These are phyloP conservation scores for Oscheius myriophilus DNA, from an alignment of 2,888 invertebrate genomes.

Conservation along the genomic window DNA sequence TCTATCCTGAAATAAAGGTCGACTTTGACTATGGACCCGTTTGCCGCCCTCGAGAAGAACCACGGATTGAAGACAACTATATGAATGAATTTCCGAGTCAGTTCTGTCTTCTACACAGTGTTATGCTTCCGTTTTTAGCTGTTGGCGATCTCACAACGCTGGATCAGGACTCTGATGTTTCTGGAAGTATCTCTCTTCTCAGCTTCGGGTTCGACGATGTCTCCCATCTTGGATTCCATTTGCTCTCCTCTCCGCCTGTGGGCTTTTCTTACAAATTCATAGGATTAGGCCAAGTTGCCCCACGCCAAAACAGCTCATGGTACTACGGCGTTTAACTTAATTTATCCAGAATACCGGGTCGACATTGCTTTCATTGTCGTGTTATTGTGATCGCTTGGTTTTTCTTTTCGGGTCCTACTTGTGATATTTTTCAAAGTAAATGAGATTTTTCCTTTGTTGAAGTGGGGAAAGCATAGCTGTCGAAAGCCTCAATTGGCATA, in stretches of 20 bases:
- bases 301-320: conserved; percentile 21
- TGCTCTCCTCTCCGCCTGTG: conserved; percentile 27
- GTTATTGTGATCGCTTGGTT: too few species aligned
- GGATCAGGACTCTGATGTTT: conserved; percentile 1
- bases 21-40: conserved; percentile 58
- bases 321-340: conserved; percentile 13
- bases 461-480: too few species aligned
- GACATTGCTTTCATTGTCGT: too few species aligned
- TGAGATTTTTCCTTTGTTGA: too few species aligned
- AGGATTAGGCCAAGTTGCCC: conserved; percentile 15
- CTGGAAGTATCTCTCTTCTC: conserved; percentile 21
- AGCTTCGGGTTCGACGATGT: conserved; percentile 20
- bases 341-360: neutral
- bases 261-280: conserved; percentile 24
- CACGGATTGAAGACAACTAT: conserved; percentile 51
- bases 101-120: neutral
- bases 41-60: conserved; percentile 48
- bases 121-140: neutral
- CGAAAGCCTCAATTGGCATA: too few species aligned
- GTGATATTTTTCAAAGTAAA: too few species aligned
- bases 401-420: too few species aligned
- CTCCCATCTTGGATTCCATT: conserved; percentile 28
- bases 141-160: conserved; percentile 17
- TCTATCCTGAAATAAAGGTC: conserved; percentile 47
- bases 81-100: conserved; percentile 44